phyloP scores from a whole-genome alignment of 2,888 invertebrate species.

The Lissonota sp. region DNA sequence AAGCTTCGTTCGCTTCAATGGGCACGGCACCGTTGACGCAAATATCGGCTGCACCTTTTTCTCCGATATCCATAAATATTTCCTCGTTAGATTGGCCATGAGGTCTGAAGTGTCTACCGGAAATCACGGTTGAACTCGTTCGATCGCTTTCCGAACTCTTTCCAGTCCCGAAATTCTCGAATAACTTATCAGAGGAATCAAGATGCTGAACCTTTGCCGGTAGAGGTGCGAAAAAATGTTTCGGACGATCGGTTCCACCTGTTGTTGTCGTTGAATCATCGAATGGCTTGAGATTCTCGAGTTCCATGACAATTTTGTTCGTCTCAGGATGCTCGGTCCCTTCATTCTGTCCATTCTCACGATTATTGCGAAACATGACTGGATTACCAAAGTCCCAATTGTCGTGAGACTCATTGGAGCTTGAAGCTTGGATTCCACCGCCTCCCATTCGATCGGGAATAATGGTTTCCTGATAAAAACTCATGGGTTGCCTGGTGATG shows the following conservation, averaged over 20 bases:
- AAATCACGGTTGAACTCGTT: conserved; percentile 74
- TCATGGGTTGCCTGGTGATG: conserved; percentile 52
- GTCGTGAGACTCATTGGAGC: conserved; percentile 52
- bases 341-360: neutral
- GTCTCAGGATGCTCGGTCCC: neutral
- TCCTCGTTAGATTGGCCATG: conserved; percentile 40
- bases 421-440: conserved; percentile 4
- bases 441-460: conserved; percentile 4
- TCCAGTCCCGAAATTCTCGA: conserved; percentile 69
- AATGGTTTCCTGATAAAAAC: conserved; percentile 25
- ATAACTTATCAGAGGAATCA: conserved; percentile 61
- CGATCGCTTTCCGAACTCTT: conserved; percentile 74
- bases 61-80: conserved; percentile 34
- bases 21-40: conserved; percentile 75
- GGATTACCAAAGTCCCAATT: conserved; percentile 58
- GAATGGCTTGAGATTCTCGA: conserved; percentile 10
- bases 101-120: conserved; percentile 57
- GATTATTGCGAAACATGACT: conserved; percentile 16
- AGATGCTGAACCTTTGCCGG: conserved; percentile 64
- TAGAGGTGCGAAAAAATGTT: conserved; percentile 79
- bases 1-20: neutral
- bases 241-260: conserved; percentile 69
- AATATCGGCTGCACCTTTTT: conserved; percentile 78
- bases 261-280: conserved; percentile 30
- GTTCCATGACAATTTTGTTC: neutral